Evolutionary conservation across 2,113 vertebrate genomes (phyloP), one percentile per base, ranked within the genome.

Genomic region (Syrmaticus mikado): DNA sequence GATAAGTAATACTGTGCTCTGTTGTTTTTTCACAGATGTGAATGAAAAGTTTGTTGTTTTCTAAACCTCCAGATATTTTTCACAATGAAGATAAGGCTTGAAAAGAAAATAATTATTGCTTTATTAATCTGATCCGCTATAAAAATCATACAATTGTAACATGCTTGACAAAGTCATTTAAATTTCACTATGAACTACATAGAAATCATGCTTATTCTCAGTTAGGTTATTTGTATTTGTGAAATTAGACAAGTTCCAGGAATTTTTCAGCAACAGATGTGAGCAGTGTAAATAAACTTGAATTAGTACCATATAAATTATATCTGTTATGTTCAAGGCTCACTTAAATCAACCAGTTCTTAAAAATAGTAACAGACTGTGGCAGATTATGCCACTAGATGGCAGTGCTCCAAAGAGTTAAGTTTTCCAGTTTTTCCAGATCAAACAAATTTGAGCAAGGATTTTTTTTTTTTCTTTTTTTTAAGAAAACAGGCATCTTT

Each of bases 361-460:
- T 68, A 58, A 94, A 95, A 90, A 84, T 43, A 93, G 85, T 73
- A 15, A 1, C 13, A 5, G 22, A 55, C 13, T 7, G 11, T 0
- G 10, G 19, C 2, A 64, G 24, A 17, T 30, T 18, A 1, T 58
- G 34, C 93, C 96, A 88, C 91, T 92, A 97, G 96, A 91, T 95
- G 95, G 91, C 95, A 95, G 76, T 71, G 82, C 94, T 88, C 85
- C 89, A 95, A 94, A 91, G 64, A 92, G 43, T 75, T 93, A 82
- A 5, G 10, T 60, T 90, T 70, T 67, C 62, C 20, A 3, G 7
- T 58, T 68, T 43, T 50, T 10, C 0, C 40, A 8, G 61, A 55
- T 60, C 58, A 60, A 85, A 81, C 0, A 0, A 89, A 67, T 71
- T 77, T 72, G 52, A 30, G 36, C 34, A 43, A 61, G 43, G 38